Evolutionary conservation across 2,888 invertebrate genomes (phyloP).

Genomic region (Eudasyphora cyanicolor): DNA sequence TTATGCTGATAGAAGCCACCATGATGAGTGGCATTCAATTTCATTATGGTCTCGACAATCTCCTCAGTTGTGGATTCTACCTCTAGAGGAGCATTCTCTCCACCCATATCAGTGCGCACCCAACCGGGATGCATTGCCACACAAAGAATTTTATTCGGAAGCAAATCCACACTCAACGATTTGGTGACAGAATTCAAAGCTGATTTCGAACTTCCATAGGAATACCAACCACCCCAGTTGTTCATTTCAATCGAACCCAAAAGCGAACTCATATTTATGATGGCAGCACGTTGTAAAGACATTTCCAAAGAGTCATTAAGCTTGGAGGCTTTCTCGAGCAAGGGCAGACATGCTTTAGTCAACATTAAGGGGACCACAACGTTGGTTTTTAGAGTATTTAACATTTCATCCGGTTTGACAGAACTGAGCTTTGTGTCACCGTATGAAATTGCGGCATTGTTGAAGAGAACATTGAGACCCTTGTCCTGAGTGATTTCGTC

Average conservation of each 20-base stretch:
- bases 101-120: slow-evolving; percentile 95
- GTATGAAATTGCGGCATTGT: slow-evolving; percentile 90
- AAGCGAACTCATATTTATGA: slow-evolving; percentile 89
- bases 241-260: slow-evolving; percentile 90
- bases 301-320: slow-evolving; percentile 81
- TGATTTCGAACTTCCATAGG: slow-evolving; percentile 93
- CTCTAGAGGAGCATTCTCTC: slow-evolving; percentile 87
- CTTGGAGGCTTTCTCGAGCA: slow-evolving; percentile 86
- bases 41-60: slow-evolving; percentile 85
- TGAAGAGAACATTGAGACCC: slow-evolving; percentile 92
- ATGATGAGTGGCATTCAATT: slow-evolving; percentile 84
- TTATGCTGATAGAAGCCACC: slow-evolving; percentile 90
- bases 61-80: slow-evolving; percentile 84
- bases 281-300: slow-evolving; percentile 84
- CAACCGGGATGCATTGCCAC: slow-evolving; percentile 92
- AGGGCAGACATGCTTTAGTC: slow-evolving; percentile 88
- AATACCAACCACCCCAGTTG: slow-evolving; percentile 88
- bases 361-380: slow-evolving; percentile 91
- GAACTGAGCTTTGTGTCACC: slow-evolving; percentile 87
- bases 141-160: slow-evolving; percentile 87
- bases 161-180: slow-evolving; percentile 90
- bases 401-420: slow-evolving; percentile 86
- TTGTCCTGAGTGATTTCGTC: slow-evolving; percentile 83
- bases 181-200: slow-evolving; percentile 93
- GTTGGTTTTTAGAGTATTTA: slow-evolving; percentile 87